Conservation (phyloP, 2,888 invertebrate genomes). For the Spodoptera littoralis region DNA sequence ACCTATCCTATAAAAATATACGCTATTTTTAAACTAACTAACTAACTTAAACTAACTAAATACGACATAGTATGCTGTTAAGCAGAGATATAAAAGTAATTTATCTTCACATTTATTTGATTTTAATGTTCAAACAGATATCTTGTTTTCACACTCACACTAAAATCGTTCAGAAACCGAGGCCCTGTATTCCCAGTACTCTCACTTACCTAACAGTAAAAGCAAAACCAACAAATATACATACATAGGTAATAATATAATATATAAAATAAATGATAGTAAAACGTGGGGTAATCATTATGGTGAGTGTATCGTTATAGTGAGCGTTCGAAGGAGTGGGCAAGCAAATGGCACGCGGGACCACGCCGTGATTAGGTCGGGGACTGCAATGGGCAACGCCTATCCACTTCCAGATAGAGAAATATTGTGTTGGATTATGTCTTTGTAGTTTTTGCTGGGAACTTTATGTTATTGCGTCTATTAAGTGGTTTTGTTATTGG, state of each 20-base stretch:
- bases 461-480: slow-evolving; percentile 14
- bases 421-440: slow-evolving; percentile 60
- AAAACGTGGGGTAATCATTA: slow-evolving; percentile 58
- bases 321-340: slow-evolving; percentile 69
- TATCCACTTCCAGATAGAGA: slow-evolving; percentile 62
- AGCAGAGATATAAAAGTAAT: too few species aligned
- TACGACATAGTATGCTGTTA: too few species aligned
- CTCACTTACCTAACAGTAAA: background rate
- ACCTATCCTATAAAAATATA: too few species aligned
- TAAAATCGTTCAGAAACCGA: too few species aligned
- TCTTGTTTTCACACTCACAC: too few species aligned
- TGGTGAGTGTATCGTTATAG: slow-evolving; percentile 57
- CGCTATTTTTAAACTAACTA: too few species aligned
- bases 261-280: slow-evolving; percentile 49
- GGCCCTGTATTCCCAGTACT: background rate
- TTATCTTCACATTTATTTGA: too few species aligned
- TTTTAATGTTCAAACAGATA: too few species aligned
- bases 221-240: background rate
- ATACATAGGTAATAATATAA: slow-evolving; percentile 8
- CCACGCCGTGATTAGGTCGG: slow-evolving; percentile 79
- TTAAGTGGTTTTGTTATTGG: slow-evolving; percentile 4
- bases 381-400: slow-evolving; percentile 76
- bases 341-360: slow-evolving; percentile 79
- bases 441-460: slow-evolving; percentile 27
- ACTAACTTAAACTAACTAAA: too few species aligned